Conservation (phyloP, 2,797 vertebrate species). For the Epinephelus coioides region DNA sequence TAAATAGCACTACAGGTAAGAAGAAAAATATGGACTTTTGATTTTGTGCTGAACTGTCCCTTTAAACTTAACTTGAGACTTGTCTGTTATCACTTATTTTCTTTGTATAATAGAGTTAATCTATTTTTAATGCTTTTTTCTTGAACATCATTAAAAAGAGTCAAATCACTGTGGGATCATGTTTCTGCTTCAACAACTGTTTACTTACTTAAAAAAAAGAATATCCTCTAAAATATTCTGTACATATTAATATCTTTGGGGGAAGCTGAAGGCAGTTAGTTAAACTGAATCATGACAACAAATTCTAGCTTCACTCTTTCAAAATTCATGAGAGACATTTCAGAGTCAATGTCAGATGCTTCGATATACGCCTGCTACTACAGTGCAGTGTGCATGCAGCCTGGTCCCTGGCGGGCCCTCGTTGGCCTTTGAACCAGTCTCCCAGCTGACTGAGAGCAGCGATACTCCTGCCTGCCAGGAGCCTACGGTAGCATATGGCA, state of each 20-base stretch:
- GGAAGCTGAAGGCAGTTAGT: background rate
- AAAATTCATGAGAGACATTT: background rate
- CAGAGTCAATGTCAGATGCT: constrained; percentile 31
- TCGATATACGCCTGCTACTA: constrained; percentile 10
- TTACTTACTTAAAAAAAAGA: background rate
- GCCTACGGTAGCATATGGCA: constrained; percentile 69
- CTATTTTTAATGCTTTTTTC: background rate
- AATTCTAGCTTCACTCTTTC: background rate
- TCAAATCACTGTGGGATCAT: background rate
- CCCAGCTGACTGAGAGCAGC: constrained; percentile 55
- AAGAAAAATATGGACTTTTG: too few relatives aligned
- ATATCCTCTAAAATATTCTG: background rate
- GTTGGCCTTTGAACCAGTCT: constrained; percentile 74
- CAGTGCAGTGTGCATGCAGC: constrained; percentile 19
- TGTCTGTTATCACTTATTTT: background rate
- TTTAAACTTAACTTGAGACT: background rate
- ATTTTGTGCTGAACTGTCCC: too few relatives aligned
- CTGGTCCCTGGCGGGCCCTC: constrained; percentile 61
- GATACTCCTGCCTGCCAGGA: constrained; percentile 68
- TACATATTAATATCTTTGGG: background rate
- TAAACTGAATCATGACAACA: too few relatives aligned
- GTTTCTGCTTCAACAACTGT: background rate
- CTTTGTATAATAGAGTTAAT: background rate
- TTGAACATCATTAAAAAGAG: background rate
- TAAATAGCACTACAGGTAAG: too few relatives aligned